Evolutionary conservation across 1,140 invertebrate species (phyloP).

Genomic region (Trinorchestia longiramus): DNA sequence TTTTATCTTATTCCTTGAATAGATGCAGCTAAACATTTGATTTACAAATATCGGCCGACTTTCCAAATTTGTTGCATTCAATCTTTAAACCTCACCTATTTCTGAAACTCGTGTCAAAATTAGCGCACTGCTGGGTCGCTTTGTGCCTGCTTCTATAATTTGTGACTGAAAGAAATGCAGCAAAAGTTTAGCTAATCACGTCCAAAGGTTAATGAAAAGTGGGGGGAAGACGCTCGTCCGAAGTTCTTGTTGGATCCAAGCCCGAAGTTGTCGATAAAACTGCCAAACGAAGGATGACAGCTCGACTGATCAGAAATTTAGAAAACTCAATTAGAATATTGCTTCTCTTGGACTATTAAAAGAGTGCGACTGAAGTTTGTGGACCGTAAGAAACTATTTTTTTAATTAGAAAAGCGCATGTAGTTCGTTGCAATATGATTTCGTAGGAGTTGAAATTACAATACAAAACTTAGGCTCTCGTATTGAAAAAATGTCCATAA

Average conservation of each 20-base stretch:
- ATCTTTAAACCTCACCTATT: neutral
- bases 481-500: too few relatives aligned
- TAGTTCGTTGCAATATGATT: neutral
- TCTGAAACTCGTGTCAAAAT: neutral
- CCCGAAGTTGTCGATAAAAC: neutral
- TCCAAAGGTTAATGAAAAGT: neutral
- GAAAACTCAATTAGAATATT: neutral
- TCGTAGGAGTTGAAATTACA: too few relatives aligned
- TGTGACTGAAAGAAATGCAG: neutral
- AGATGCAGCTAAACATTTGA: neutral
- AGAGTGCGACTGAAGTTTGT: neutral
- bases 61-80: neutral
- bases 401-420: neutral
- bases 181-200: neutral
- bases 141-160: neutral
- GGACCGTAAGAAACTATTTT: neutral
- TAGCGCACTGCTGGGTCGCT: too few relatives aligned
- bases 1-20: neutral
- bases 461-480: too few relatives aligned
- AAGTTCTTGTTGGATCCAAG: neutral
- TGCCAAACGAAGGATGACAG: neutral
- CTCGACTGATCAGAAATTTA: neutral
- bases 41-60: neutral
- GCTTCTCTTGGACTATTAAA: neutral
- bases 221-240: neutral